Conservation (phyloP, 2,113 vertebrate genomes). For the Alligator mississippiensis region DNA sequence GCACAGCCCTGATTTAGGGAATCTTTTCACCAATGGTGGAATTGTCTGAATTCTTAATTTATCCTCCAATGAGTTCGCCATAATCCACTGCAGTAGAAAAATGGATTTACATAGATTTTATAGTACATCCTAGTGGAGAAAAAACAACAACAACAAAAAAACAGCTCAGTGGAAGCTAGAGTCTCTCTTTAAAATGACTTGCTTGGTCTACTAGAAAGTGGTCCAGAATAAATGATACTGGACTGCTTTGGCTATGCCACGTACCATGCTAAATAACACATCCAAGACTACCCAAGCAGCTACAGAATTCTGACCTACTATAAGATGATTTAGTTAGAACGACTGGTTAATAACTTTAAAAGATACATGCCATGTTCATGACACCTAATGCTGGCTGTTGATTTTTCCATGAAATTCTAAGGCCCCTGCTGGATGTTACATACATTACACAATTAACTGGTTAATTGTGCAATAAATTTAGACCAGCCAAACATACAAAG, state of each 20-base stretch:
- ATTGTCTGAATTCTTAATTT: background rate
- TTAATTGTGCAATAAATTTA: too few species aligned
- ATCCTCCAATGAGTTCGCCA: constrained; percentile 5
- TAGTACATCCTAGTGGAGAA: background rate
- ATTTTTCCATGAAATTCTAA: background rate
- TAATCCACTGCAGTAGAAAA: background rate
- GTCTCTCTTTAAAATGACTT: background rate
- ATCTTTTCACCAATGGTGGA: background rate
- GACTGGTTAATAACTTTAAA: background rate
- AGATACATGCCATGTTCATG: background rate
- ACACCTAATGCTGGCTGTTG: background rate
- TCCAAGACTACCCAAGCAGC: background rate
- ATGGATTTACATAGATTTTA: background rate
- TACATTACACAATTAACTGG: too few species aligned
- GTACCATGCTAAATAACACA: background rate
- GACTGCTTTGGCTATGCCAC: background rate
- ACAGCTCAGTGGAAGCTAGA: background rate
- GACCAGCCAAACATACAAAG: too few species aligned
- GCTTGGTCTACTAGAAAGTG: background rate
- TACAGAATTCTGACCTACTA: background rate
- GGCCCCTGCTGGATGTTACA: too few species aligned
- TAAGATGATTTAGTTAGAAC: background rate
- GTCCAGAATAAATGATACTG: fast-evolving
- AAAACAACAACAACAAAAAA: background rate
- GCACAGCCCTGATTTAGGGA: too few species aligned